These are phyloP conservation scores for Dryococelus australis DNA, from an alignment of 2,888 invertebrate species.

Conservation along the genomic window DNA sequence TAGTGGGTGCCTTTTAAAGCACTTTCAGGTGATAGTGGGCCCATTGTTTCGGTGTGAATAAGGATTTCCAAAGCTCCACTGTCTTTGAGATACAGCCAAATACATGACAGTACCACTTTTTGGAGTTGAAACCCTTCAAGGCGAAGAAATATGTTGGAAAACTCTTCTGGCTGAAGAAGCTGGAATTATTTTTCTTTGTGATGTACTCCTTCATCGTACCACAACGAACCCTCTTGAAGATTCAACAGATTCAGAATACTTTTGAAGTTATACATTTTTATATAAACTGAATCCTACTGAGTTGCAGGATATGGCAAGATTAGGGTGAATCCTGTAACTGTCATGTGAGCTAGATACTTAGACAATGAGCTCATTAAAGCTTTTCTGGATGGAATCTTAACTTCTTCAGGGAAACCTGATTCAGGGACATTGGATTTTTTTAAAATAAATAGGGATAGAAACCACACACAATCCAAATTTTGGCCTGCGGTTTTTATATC, in stretches of 20 bases:
- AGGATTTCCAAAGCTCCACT: not conserved
- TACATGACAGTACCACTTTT: too few species aligned
- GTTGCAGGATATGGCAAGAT: constrained; percentile 10
- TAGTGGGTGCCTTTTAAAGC: not conserved
- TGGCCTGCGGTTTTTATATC: too few species aligned
- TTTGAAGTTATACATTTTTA: not conserved
- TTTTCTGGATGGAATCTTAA: not conserved
- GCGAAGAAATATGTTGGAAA: too few species aligned
- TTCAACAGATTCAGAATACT: not conserved
- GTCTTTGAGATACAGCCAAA: too few species aligned
- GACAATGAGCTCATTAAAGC: not conserved
- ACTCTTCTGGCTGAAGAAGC: not conserved
- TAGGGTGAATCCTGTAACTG: not conserved
- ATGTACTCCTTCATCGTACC: not conserved
- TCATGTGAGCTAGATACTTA: not conserved
- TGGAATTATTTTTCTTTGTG: not conserved
- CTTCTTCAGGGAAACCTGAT: not conserved
- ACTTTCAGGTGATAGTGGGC: not conserved
- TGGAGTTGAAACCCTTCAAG: too few species aligned
- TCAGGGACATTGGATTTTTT: not conserved
- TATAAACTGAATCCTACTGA: not conserved
- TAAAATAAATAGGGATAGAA: not conserved
- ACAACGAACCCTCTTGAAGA: not conserved
- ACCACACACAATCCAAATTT: not conserved
- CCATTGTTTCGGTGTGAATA: not conserved